Conservation (phyloP, 2,113 vertebrate genomes). For the Todiramphus saurophagus region DNA sequence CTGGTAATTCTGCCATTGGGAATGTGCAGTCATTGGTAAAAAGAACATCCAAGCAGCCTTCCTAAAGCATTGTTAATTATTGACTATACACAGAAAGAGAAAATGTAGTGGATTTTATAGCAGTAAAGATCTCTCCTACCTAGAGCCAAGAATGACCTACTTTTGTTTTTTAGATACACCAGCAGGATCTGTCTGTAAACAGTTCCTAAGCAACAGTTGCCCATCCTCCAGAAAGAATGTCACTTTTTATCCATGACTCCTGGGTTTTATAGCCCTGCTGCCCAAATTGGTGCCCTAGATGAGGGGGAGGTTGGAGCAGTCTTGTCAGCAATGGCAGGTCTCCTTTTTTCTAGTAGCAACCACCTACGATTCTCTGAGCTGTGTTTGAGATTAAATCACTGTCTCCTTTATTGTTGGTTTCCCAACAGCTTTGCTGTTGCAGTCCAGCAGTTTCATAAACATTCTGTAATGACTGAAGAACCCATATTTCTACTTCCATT, state of each 20-base stretch:
- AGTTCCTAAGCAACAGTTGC: slow-evolving; percentile 63
- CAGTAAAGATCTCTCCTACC: neutral
- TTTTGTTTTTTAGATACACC: slow-evolving; percentile 13
- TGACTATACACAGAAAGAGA: neutral
- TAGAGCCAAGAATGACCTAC: slow-evolving; percentile 40
- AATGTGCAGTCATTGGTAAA: neutral
- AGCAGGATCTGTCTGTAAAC: slow-evolving; percentile 51
- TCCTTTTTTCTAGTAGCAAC: neutral
- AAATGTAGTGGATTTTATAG: neutral
- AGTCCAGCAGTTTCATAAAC: slow-evolving; percentile 6
- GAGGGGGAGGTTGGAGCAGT: neutral
- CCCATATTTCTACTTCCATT: neutral
- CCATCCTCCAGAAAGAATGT: slow-evolving; percentile 6
- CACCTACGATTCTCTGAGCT: neutral
- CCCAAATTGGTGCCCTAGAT: neutral
- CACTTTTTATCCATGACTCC: neutral
- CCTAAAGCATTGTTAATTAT: neutral
- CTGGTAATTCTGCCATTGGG: neutral
- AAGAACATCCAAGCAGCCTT: neutral
- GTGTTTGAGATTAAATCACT: neutral
- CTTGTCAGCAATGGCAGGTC: neutral
- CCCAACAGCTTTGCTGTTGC: neutral
- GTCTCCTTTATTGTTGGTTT: neutral
- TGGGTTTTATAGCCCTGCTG: neutral
- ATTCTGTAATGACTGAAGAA: neutral